Evolutionary conservation across 2,797 vertebrate species (phyloP).

Genomic region (Stomatorhinus walkeri): DNA sequence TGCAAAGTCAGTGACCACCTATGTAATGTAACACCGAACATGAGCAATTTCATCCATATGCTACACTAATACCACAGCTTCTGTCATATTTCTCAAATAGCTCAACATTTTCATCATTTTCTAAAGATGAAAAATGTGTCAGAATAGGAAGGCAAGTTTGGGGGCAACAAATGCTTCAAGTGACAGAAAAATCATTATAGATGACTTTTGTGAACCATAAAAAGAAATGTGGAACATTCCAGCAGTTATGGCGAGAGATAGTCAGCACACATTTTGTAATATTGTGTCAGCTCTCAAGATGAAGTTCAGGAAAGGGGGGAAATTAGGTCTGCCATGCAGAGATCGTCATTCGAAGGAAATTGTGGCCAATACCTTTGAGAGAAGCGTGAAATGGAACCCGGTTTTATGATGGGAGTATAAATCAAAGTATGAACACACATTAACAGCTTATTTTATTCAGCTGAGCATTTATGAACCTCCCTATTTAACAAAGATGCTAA

Average conservation of each 20-base stretch:
- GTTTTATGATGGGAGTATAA: background rate
- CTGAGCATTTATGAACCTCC: background rate
- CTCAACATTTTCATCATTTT: background rate
- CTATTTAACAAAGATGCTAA: background rate
- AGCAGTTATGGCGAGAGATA: background rate
- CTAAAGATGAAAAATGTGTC: background rate
- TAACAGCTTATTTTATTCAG: background rate
- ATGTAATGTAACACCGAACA: background rate
- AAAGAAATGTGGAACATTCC: background rate
- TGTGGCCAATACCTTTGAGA: background rate
- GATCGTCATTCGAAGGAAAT: background rate
- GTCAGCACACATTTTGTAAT: background rate
- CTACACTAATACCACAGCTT: background rate
- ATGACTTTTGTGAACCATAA: background rate
- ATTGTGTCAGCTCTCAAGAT: conserved; percentile 1
- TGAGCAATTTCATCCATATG: background rate
- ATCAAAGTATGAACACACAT: background rate
- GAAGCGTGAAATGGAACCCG: background rate
- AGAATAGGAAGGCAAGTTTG: background rate
- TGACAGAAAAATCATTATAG: background rate
- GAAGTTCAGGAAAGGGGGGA: background rate
- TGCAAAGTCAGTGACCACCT: background rate
- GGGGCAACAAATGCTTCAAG: background rate
- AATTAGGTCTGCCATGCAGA: background rate
- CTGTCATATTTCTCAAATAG: background rate